phyloP scores from a whole-genome alignment of 1,140 invertebrate genomes.

The Penaeus indicus region DNA sequence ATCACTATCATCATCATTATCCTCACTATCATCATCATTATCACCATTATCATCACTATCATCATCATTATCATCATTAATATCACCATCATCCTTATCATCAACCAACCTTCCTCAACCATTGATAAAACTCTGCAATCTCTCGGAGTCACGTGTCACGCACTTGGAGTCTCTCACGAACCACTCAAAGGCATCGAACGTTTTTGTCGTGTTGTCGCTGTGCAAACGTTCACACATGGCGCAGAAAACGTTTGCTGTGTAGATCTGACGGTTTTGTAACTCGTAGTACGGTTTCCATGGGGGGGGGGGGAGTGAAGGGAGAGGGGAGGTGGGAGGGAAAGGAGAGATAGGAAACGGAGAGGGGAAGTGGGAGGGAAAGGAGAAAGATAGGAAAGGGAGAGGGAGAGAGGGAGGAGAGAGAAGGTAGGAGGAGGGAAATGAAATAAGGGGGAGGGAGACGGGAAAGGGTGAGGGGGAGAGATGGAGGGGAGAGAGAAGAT shows the following conservation, averaged over 20 bases:
- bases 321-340: background rate
- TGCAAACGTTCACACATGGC: conserved; percentile 38
- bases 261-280: background rate
- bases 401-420: too few relatives aligned
- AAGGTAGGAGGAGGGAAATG: too few relatives aligned
- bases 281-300: conserved; percentile 29
- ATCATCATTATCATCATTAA: background rate
- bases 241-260: background rate
- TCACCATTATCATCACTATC: background rate
- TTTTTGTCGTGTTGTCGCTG: conserved; percentile 23
- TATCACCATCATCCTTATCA: conserved; percentile 6
- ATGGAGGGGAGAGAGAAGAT: too few relatives aligned
- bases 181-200: conserved; percentile 26
- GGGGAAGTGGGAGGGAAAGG: too few relatives aligned
- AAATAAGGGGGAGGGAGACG: too few relatives aligned
- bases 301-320: background rate
- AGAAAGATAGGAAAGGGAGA: too few relatives aligned
- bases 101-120: background rate
- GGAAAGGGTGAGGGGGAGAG: too few relatives aligned
- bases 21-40: background rate
- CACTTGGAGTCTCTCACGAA: conserved; percentile 4
- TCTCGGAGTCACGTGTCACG: background rate
- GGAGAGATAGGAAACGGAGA: background rate
- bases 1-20: background rate
- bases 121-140: conserved; percentile 26